Evolutionary conservation across 2,113 vertebrate species (phyloP).

Genomic region (Corythaixoides concolor): DNA sequence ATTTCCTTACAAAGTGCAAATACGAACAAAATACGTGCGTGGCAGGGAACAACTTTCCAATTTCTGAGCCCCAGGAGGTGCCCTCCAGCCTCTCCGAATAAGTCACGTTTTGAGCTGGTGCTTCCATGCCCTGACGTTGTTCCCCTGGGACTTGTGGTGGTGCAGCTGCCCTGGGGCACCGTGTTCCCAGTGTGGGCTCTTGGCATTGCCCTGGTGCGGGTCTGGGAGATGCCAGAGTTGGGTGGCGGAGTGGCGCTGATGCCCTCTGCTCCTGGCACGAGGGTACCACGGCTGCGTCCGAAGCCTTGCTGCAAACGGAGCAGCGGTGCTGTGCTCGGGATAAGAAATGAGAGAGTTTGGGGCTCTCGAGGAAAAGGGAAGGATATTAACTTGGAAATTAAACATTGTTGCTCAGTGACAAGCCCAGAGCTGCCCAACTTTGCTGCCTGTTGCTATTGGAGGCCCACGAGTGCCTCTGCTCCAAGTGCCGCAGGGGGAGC

Average conservation of each 20-base stretch:
- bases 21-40: rapidly evolving
- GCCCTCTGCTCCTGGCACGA: neutral
- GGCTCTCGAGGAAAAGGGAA: neutral
- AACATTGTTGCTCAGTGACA: neutral
- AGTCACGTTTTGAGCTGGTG: neutral
- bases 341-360: neutral
- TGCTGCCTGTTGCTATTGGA: neutral
- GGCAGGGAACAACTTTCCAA: neutral
- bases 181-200: rapidly evolving
- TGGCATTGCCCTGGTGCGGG: neutral
- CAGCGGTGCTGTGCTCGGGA: neutral
- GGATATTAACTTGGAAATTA: neutral
- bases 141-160: neutral
- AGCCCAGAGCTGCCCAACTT: neutral
- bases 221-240: rapidly evolving
- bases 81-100: neutral
- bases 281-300: rapidly evolving
- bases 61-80: neutral
- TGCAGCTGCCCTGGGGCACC: neutral
- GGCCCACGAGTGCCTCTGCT: rapidly evolving
- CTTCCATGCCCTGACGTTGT: neutral
- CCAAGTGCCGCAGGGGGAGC: rapidly evolving
- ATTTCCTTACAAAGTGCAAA: neutral
- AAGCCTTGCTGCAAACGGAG: neutral
- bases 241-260: neutral